Evolutionary conservation across 2,888 invertebrate species (phyloP), one percentile per base, ranked within the genome.

Genomic region (Dromius quadrimaculatus): DNA sequence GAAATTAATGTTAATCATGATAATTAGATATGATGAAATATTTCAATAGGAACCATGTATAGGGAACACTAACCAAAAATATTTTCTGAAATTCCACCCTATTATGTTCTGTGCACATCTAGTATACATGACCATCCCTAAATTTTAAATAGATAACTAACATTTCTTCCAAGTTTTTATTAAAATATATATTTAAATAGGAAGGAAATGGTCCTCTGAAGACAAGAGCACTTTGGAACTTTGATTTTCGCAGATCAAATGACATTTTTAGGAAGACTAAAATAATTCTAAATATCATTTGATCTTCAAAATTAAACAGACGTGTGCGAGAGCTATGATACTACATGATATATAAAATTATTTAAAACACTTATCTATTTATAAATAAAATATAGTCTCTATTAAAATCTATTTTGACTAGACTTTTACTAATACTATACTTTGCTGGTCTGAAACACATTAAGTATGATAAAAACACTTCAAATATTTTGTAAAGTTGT

Each of bases 221-320:
- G 61, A 61, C 61, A 61, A 61, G 61, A 61, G 61, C 61, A 61
- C 61, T 61, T 61, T 28, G 22, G 59, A 34, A 34, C 34, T 34
- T 50, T 50, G 34, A 57, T 47, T 41, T 41, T 20, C 47, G 23
- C 23, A 47, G 11, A 47, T 47, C 41, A 41, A 15, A 41, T 41
- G 41, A 41, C 41, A 41, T 11, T 41, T 2, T 4, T n/a, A 36
- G 45, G 47, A 47, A 47, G 47, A 47, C 47, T 47, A 6, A 11
- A 47, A 47, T 9, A 22, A 11, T 11, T 41, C 1, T 15, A 11
- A 19, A 41, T 41, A 15, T 41, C 41, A 41, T 15, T 17, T 15
- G 36, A 36, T 11, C n/a, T n/a, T 36, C n/a, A 11, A 36, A 36
- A 36, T 36, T 9, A 36, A 11, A 36, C n/a, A 36, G 36, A 36